phyloP scores from a whole-genome alignment of 2,888 invertebrate genomes.

The Idaea straminata region DNA sequence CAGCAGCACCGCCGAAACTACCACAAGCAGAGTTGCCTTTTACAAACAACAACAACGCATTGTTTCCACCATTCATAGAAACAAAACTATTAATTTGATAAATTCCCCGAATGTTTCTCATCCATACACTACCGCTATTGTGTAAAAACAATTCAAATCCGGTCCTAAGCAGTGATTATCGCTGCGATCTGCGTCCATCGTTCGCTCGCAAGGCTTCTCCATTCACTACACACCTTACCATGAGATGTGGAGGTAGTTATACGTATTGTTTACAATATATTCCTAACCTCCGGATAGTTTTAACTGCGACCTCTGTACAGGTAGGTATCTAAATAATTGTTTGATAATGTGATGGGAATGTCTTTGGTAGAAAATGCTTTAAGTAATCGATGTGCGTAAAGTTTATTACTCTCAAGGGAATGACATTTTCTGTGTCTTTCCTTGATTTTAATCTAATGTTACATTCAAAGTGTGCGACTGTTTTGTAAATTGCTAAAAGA shows the following conservation, averaged over 20 bases:
- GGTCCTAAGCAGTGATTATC: conserved; percentile 19
- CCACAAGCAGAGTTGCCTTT: too few relatives aligned
- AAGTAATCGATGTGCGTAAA: not conserved
- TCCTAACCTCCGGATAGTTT: conserved; percentile 16
- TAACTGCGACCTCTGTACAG: conserved; percentile 1
- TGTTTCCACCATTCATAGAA: not conserved
- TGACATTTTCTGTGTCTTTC: not conserved
- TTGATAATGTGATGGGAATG: not conserved
- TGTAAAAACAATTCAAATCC: conserved; percentile 12
- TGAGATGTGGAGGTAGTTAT: conserved; percentile 25
- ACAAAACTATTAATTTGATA: conserved; percentile 1
- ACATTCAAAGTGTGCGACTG: not conserved
- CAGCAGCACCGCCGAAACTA: too few relatives aligned
- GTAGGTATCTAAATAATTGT: not conserved
- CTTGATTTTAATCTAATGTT: not conserved
- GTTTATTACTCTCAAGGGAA: not conserved
- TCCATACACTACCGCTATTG: not conserved
- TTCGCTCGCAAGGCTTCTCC: conserved; percentile 34
- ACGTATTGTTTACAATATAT: conserved; percentile 23
- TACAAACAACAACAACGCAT: not conserved
- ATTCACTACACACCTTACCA: conserved; percentile 34
- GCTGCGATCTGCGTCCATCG: conserved; percentile 25
- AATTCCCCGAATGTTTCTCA: conserved; percentile 1
- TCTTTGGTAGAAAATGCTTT: not conserved
- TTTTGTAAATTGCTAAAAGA: not conserved